A percentile compares a stretch with the other conserved stretches of the same genome.
Conservation (phyloP, 2,113 vertebrate species). For the Leucopternis melanops region DNA sequence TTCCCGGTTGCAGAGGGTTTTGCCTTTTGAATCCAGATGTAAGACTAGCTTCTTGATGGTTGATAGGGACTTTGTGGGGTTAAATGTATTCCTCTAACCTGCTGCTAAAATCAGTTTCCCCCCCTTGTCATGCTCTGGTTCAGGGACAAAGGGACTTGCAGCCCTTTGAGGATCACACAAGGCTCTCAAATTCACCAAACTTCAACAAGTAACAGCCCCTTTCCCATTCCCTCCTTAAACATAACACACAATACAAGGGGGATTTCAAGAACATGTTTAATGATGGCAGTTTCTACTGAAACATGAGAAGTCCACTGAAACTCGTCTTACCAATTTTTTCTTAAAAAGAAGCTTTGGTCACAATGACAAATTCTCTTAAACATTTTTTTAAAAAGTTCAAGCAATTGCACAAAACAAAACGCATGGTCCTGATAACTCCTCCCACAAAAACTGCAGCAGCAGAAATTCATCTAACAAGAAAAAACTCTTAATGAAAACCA, state of each 20-base stretch:
- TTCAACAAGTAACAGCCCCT: not conserved
- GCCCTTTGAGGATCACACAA: not conserved
- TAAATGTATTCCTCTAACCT: not conserved
- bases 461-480: not conserved
- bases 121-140: not conserved
- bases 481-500: not conserved
- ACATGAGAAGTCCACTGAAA: not conserved
- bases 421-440: not conserved
- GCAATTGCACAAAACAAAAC: not conserved
- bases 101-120: not conserved
- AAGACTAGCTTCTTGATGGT: not conserved
- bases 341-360: slow-evolving; percentile 31
- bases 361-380: slow-evolving; percentile 4
- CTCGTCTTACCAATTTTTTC: not conserved
- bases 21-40: not conserved
- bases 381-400: not conserved
- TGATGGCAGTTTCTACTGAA: slow-evolving; percentile 26
- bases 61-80: not conserved
- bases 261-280: slow-evolving; percentile 52
- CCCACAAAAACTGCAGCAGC: not conserved
- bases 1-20: not conserved
- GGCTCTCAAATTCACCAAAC: not conserved
- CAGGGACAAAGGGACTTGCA: not conserved
- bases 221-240: not conserved
- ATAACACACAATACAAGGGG: not conserved